These are phyloP conservation scores for Nasonia oneida DNA, from an alignment of 2,888 invertebrate species.

Conservation along the genomic window DNA sequence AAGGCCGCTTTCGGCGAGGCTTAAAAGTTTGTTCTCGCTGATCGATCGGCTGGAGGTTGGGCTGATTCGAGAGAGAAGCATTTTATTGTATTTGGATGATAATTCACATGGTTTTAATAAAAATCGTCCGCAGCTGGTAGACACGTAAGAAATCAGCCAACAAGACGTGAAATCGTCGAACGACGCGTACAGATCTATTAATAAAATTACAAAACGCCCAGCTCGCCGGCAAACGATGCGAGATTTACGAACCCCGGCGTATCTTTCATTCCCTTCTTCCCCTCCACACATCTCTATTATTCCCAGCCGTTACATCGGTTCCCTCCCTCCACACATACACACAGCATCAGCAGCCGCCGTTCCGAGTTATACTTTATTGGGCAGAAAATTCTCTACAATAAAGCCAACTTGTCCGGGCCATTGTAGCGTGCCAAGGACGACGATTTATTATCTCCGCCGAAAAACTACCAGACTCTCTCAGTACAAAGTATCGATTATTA, in stretches of 20 bases:
- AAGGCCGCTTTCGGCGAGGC: neutral
- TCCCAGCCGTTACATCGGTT: slow-evolving; percentile 62
- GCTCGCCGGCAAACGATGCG: neutral
- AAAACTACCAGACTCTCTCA: neutral
- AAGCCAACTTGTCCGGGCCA: slow-evolving; percentile 71
- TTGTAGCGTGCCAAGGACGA: slow-evolving; percentile 7
- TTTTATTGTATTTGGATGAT: too few species aligned
- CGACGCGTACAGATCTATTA: slow-evolving; percentile 16
- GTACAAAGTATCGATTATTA: slow-evolving; percentile 23
- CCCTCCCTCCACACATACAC: neutral
- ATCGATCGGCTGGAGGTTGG: neutral
- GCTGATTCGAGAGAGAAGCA: neutral
- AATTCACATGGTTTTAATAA: too few species aligned
- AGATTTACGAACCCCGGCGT: slow-evolving; percentile 12
- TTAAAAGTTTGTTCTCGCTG: neutral
- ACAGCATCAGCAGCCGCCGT: slow-evolving; percentile 48
- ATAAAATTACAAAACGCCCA: neutral
- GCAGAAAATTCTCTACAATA: slow-evolving; percentile 77
- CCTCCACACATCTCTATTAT: slow-evolving; percentile 40
- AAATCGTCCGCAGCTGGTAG: too few species aligned
- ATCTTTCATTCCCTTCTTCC: neutral
- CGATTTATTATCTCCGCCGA: neutral
- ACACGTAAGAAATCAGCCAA: too few species aligned
- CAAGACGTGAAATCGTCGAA: neutral
- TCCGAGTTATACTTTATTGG: slow-evolving; percentile 75